Percentiles rank a stretch among this genome's conserved stretches.
Conservation (phyloP, 2,797 vertebrate species). For the Sebastes taczanowskii region DNA sequence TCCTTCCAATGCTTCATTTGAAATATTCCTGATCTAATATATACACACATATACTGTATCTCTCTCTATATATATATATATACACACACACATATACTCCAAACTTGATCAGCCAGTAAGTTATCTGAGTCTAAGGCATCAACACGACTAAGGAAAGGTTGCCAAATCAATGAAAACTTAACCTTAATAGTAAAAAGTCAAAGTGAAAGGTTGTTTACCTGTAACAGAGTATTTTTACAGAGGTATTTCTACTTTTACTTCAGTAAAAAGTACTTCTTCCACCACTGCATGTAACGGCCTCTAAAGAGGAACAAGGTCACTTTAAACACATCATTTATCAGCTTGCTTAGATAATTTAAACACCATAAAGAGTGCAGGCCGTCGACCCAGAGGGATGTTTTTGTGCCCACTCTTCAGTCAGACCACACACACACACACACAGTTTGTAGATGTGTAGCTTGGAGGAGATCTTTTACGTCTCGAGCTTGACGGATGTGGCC, state of each 20-base stretch:
- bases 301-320: background rate
- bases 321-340: background rate
- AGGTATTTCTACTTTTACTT: background rate
- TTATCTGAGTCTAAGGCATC: too few relatives aligned
- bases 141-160: too few relatives aligned
- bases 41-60: too few relatives aligned
- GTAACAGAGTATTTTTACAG: background rate
- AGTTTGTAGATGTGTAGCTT: background rate
- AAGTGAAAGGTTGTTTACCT: background rate
- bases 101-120: too few relatives aligned
- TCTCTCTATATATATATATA: too few relatives aligned
- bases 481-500: conserved; percentile 57
- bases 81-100: too few relatives aligned
- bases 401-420: conserved; percentile 10
- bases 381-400: background rate
- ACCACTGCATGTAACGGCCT: background rate
- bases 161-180: too few relatives aligned
- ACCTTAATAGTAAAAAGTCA: too few relatives aligned
- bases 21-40: too few relatives aligned
- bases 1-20: too few relatives aligned
- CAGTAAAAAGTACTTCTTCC: background rate
- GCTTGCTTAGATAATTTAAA: background rate
- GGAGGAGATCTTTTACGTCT: background rate
- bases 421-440: conserved; percentile 8
- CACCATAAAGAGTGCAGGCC: background rate